Evolutionary conservation across 2,888 invertebrate species (phyloP), one percentile per base, ranked within the genome.

Genomic region (Crocallis elinguaria): DNA sequence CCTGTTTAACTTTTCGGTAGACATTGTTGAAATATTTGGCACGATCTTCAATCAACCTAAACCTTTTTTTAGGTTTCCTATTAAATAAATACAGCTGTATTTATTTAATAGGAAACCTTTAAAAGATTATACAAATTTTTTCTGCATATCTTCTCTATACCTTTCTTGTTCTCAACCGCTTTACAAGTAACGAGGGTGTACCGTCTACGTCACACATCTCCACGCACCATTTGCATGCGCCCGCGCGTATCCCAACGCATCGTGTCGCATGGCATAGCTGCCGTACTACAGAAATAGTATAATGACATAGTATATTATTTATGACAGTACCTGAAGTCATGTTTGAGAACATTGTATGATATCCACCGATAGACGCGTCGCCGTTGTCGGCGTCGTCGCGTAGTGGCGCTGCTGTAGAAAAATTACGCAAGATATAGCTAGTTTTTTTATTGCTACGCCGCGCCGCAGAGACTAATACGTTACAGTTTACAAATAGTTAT

Each of bases 181-280:
- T 71, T 68, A 60, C 60, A 56, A 60, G 77, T 83, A 82, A 83
- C 82, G 72, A 86, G 86, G 79, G 82, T 79, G 70, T 76, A 71
- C 67, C 57, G 77, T 67, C 71, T 71, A 79, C 79, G 86, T 85
- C 82, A 86, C 85, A 86, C 86, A 77, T 84, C 82, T 88, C 78
- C 78, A 86, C 84, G 88, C 88, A 86, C 88, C 88, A 89, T 91
- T 90, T 89, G 84, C 77, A 81, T 84, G 84, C 86, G 85, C 76
- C 75, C 85, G 82, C 73, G 84, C 86, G 85, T 84, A 83, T 77
- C 83, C 66, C 79, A 72, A 83, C 84, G 84, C 84, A 81, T 78
- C 82, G 63, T 77, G 68, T 64, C 73, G 75, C 77, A 78, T 75
- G 62, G 66, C 70, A 78, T 75, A 62, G 66, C 70, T 68, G 71